Conservation (phyloP, 2,888 invertebrate species). For the Abscondita cerata region DNA sequence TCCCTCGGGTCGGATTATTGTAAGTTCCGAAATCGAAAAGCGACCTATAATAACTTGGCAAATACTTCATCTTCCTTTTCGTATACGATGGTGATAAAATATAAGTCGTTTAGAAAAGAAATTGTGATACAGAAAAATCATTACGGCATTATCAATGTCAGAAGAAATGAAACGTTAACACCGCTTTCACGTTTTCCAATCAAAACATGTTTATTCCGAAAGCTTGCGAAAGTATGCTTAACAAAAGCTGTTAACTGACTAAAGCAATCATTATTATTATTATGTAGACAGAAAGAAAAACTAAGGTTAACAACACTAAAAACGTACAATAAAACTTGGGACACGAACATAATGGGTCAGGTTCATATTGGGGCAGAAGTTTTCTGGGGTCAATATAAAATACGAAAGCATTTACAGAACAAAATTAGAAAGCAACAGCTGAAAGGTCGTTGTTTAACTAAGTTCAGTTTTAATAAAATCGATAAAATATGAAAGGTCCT, state of each 20-base stretch:
- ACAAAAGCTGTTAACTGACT: background rate
- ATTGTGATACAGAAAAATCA: conserved; percentile 5
- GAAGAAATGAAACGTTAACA: conserved; percentile 8
- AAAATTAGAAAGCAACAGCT: conserved; percentile 25
- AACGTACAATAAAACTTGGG: background rate
- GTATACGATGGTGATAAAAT: conserved; percentile 15
- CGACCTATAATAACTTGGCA: conserved; percentile 17
- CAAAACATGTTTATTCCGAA: background rate
- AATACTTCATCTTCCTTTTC: conserved; percentile 19
- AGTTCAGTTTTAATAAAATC: conserved; percentile 28
- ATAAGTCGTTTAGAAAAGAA: conserved; percentile 13
- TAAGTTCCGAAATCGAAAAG: conserved; percentile 18
- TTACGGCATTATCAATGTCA: conserved; percentile 4
- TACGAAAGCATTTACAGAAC: background rate
- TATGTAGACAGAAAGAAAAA: background rate
- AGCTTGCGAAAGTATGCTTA: background rate
- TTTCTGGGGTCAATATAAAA: conserved; percentile 5
- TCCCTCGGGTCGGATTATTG: conserved; percentile 8
- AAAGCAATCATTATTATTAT: conserved; percentile 6
- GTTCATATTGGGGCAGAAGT: background rate
- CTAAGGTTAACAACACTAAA: conserved; percentile 2
- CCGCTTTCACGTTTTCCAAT: background rate
- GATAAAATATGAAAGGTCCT: conserved; percentile 29
- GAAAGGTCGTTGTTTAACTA: conserved; percentile 21
- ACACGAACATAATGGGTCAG: conserved; percentile 4